Conservation (phyloP, 1,140 invertebrate species). For the Cydia strobilella region DNA sequence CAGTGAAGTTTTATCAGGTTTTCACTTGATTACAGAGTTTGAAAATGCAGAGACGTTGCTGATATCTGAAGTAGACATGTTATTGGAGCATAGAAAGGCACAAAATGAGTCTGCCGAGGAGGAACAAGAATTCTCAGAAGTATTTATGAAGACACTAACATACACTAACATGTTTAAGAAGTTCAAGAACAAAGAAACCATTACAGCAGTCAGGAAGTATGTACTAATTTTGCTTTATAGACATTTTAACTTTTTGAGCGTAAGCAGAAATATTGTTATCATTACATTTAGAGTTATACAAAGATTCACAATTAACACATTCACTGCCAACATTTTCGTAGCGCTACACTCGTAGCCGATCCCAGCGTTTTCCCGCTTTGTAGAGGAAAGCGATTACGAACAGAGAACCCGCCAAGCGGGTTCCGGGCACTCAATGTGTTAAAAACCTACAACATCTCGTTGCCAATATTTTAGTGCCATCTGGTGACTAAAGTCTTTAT, state of each 20-base stretch:
- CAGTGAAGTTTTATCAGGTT: background rate
- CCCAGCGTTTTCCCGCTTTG: no score
- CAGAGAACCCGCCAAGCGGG: no score
- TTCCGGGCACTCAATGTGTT: no score
- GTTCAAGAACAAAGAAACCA: conserved; percentile 99
- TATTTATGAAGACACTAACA: conserved; percentile 98
- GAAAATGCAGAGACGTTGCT: conserved; percentile 98
- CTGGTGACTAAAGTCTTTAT: no score
- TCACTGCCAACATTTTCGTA: no score
- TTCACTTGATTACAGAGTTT: conserved; percentile 89
- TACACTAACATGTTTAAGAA: conserved; percentile 98
- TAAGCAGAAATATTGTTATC: background rate
- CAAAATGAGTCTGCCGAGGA: conserved; percentile 99
- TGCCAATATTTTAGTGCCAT: no score
- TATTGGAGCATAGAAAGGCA: conserved; percentile 97
- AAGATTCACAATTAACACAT: no score
- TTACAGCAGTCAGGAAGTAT: conserved; percentile 94
- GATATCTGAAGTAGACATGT: conserved; percentile 99
- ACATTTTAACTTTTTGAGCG: background rate
- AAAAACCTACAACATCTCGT: no score
- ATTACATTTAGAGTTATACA: no score
- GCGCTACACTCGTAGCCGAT: no score
- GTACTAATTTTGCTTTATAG: conserved; percentile 40
- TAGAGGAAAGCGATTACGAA: no score
- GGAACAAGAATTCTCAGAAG: conserved; percentile 98